Evolutionary conservation across 2,113 vertebrate genomes (phyloP), one percentile per base, ranked within the genome.

Genomic region (Patagioenas fasciata): DNA sequence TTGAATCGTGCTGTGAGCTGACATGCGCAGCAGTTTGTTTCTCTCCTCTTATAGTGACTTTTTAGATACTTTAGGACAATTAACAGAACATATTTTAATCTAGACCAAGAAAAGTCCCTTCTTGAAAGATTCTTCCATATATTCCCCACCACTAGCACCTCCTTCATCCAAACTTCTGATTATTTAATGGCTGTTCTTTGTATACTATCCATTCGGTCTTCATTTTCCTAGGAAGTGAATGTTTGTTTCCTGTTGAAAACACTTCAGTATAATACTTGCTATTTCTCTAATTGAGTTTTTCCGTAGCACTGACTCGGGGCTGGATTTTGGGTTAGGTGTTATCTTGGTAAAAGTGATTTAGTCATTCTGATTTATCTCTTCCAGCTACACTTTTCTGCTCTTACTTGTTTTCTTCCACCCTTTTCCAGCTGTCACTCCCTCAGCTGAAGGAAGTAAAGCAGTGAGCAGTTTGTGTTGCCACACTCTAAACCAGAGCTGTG

Each of bases 151-250:
- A n/a, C 2, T 24, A 61, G 1, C 6, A n/a, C 16, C 5, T 53
- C 15, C 32, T 81, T 85, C 34, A 53, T 58, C 31, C 24, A 64
- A 14, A 84, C 11, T 28, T 75, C 8, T 54, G 29, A 16, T 53
- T 44, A 25, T 54, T 73, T n/a, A 47, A 5, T 47, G 29, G 2
- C 29, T 87, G 4, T 1, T 3, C 19, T 92, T 71, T 21, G 0
- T 13, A 1, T 13, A 13, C 15, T 53, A 15, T 44, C 48, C 0
- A 0, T 32, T 71, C 58, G 19, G 5, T 88, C 26, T 82, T 31
- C 6, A 2, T 48, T 85, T 93, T 38, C 31, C n/a, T 44, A 20
- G 51, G 17, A 80, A 73, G 19, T 15, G 31, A 16, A 71, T 36
- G 25, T 38, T 29, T 32, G 14, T 24, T 86, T 80, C 13, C 8